A percentile compares a stretch with the other conserved stretches of the same genome.
Conservation (phyloP, 1,140 invertebrate species). For the Coelopa frigida region DNA sequence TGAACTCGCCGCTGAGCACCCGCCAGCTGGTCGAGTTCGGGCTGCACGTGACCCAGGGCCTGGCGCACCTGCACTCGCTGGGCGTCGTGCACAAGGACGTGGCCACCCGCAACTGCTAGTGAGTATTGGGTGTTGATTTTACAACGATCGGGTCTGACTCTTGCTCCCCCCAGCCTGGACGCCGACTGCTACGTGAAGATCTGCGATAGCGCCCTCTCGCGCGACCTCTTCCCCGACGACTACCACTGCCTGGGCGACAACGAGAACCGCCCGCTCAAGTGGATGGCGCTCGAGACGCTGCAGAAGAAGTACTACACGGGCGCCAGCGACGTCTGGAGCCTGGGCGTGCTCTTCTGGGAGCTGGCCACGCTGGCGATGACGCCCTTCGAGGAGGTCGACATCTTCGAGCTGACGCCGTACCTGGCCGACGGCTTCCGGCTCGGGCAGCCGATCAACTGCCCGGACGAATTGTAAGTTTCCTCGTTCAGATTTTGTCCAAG, state of each 20-base stretch:
- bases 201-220: slow-evolving; percentile 79
- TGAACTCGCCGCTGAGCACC: slow-evolving; percentile 56
- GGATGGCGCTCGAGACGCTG: slow-evolving; percentile 88
- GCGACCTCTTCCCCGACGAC: slow-evolving; percentile 90
- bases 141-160: too few relatives aligned
- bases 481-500: neutral
- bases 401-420: slow-evolving; percentile 83
- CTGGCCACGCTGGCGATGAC: slow-evolving; percentile 68
- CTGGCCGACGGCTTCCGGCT: slow-evolving; percentile 82
- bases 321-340: slow-evolving; percentile 61
- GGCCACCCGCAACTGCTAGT: slow-evolving; percentile 84
- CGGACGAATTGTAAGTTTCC: slow-evolving; percentile 81
- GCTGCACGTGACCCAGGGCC: slow-evolving; percentile 76
- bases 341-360: slow-evolving; percentile 93
- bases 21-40: slow-evolving; percentile 86
- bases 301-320: slow-evolving; percentile 52
- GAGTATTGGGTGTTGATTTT: slow-evolving; percentile 51
- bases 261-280: slow-evolving; percentile 90
- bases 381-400: slow-evolving; percentile 72
- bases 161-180: slow-evolving; percentile 56
- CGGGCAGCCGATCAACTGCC: slow-evolving; percentile 85
- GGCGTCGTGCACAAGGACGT: slow-evolving; percentile 85
- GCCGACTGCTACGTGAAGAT: slow-evolving; percentile 78
- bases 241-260: slow-evolving; percentile 93
- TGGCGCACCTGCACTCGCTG: slow-evolving; percentile 84